phyloP scores from a whole-genome alignment of 2,888 invertebrate species.

The Parnassius mnemosyne region DNA sequence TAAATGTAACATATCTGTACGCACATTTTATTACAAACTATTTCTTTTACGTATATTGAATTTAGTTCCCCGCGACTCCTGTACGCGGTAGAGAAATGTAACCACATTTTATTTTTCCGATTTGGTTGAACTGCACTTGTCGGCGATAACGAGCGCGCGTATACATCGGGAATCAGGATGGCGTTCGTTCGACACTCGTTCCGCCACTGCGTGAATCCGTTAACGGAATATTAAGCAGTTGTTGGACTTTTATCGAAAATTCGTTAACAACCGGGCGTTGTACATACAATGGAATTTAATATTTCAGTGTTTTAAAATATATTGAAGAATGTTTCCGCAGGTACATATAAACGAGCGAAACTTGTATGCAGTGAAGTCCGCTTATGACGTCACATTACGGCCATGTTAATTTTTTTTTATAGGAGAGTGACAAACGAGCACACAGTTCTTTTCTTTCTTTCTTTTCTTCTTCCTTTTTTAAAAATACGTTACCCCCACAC shows the following conservation, averaged over 20 bases:
- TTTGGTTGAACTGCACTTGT: not conserved
- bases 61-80: not conserved
- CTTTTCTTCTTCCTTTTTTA: no score
- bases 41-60: not conserved
- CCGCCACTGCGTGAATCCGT: not conserved
- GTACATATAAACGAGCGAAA: no score
- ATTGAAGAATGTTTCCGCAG: no score
- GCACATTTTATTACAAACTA: no score
- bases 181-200: not conserved
- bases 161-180: not conserved
- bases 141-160: slow-evolving; percentile 1
- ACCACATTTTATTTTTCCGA: not conserved
- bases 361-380: no score
- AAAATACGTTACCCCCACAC: no score
- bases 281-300: not conserved
- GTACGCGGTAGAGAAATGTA: not conserved
- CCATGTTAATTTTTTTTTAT: no score
- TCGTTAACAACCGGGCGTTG: not conserved
- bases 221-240: slow-evolving; percentile 1
- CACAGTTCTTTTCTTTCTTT: no score
- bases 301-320: not conserved
- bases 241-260: not conserved
- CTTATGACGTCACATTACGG: no score
- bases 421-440: no score
- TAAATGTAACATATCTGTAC: not conserved